Conservation (phyloP, 2,797 vertebrate genomes). For the Tinamus major region DNA sequence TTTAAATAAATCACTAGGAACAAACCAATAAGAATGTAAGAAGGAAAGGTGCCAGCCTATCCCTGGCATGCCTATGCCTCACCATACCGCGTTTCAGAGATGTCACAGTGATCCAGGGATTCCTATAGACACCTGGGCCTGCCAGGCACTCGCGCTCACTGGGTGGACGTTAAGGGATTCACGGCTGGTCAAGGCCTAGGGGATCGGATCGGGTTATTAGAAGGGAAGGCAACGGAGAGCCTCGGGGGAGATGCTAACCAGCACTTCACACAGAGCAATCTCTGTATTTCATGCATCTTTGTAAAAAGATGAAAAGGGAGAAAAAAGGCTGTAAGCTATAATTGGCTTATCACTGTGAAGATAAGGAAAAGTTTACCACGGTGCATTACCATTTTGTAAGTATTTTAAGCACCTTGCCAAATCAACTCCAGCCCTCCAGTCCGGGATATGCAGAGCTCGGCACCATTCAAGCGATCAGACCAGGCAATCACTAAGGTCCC, state of each 20-base stretch:
- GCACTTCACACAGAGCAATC: neutral
- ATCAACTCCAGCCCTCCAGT: neutral
- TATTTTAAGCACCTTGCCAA: neutral
- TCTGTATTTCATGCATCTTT: neutral
- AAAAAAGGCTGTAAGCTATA: neutral
- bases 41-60: neutral
- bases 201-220: neutral
- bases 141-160: neutral
- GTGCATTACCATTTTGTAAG: fast-evolving
- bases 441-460: neutral
- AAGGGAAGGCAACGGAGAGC: fast-evolving
- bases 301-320: no score
- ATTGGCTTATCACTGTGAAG: neutral
- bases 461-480: neutral
- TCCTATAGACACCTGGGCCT: neutral
- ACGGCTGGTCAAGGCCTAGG: neutral
- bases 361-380: neutral
- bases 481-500: neutral
- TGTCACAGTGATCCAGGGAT: neutral
- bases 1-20: neutral
- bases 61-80: neutral
- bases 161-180: neutral
- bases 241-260: neutral
- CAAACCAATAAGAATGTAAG: neutral
- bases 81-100: neutral